These are phyloP conservation scores for Protonemura montana DNA, from an alignment of 2,888 invertebrate genomes.

Conservation along the genomic window DNA sequence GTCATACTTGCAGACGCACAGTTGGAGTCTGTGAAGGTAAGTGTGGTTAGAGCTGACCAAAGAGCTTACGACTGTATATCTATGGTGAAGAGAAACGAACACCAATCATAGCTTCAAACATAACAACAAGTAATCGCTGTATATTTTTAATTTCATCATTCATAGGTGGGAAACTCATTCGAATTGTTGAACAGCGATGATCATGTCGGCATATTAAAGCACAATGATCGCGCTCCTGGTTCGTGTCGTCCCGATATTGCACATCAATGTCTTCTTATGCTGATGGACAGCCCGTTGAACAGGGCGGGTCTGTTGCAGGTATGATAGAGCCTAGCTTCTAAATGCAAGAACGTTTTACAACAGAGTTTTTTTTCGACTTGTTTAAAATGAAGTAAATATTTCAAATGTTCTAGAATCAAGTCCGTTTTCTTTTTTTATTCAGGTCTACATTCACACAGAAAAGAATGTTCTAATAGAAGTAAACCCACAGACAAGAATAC, in stretches of 20 bases:
- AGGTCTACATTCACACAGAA: conserved; percentile 88
- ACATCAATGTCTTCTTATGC: conserved; percentile 96
- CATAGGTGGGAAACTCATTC: conserved; percentile 84
- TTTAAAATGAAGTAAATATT: too few species aligned
- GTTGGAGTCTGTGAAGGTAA: conserved; percentile 93
- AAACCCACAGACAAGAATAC: conserved; percentile 96
- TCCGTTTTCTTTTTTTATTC: conserved; percentile 52
- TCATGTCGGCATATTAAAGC: conserved; percentile 83
- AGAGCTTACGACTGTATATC: too few species aligned
- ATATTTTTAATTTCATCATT: conserved; percentile 49
- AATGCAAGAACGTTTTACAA: too few species aligned
- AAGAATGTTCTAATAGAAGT: conserved; percentile 94
- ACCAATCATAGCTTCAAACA: not conserved
- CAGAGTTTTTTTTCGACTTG: too few species aligned
- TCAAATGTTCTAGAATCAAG: too few species aligned
- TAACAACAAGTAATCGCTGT: not conserved
- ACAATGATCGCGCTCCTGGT: conserved; percentile 85
- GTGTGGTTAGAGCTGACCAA: conserved; percentile 43
- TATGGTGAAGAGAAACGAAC: not conserved
- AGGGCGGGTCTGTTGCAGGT: conserved; percentile 92
- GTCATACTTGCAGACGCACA: conserved; percentile 94
- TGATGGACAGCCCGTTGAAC: conserved; percentile 97
- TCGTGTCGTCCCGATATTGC: conserved; percentile 95
- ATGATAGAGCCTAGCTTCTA: conserved; percentile 22
- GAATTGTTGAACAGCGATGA: conserved; percentile 95